These are phyloP conservation scores for Tenthredo distinguenda DNA, from an alignment of 2,888 invertebrate species.

Conservation along the genomic window DNA sequence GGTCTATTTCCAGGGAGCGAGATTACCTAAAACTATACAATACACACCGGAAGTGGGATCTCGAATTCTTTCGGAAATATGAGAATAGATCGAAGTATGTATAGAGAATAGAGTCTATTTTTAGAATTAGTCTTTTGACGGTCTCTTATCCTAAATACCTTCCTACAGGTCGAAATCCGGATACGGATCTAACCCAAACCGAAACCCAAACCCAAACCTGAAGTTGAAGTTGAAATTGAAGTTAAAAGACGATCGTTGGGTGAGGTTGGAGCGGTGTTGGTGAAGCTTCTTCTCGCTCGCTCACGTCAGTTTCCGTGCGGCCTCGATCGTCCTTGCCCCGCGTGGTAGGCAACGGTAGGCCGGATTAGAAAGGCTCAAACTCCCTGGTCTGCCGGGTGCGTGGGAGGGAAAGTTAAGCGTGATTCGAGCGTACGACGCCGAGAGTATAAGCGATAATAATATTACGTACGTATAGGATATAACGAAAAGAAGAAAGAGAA, in stretches of 20 bases:
- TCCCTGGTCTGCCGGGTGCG: constrained; percentile 59
- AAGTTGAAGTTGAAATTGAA: neutral
- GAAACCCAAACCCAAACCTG: neutral
- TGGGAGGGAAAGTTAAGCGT: constrained; percentile 73
- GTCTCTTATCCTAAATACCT: neutral
- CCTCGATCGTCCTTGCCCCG: constrained; percentile 78
- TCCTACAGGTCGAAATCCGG: neutral
- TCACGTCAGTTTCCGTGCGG: constrained; percentile 63
- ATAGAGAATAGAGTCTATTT: neutral
- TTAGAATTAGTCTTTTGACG: neutral
- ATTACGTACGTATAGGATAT: neutral
- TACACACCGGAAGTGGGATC: neutral
- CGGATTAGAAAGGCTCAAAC: constrained; percentile 73
- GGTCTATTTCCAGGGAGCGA: neutral
- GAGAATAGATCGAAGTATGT: neutral
- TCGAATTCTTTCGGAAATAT: neutral
- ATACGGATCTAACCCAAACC: neutral
- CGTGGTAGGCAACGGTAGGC: constrained; percentile 70
- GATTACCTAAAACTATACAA: neutral
- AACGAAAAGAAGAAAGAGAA: neutral
- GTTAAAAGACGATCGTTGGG: neutral
- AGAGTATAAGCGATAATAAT: constrained; percentile 3
- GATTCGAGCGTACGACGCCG: constrained; percentile 59
- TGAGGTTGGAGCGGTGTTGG: neutral
- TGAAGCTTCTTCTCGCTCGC: neutral